phyloP scores from a whole-genome alignment of 1,140 invertebrate genomes.

The Microplitis mediator region DNA sequence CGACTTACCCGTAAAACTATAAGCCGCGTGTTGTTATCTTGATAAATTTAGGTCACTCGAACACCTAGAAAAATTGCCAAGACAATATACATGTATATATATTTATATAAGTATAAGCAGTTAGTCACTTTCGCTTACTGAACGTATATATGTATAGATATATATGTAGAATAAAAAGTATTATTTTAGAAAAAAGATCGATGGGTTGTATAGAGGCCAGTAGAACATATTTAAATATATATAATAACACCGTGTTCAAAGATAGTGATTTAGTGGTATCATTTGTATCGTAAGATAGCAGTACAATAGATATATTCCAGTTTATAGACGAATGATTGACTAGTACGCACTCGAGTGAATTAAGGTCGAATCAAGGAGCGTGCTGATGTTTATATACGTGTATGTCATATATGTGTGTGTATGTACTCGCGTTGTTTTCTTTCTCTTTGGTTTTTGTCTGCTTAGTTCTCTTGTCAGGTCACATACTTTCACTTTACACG shows the following conservation, averaged over 20 bases:
- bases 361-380: slow-evolving; percentile 10
- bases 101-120: not conserved
- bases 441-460: not conserved
- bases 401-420: not conserved
- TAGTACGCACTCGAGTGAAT: slow-evolving; percentile 22
- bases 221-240: not conserved
- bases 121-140: slow-evolving; percentile 7
- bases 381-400: not conserved
- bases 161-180: too few species aligned
- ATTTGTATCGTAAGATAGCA: too few species aligned
- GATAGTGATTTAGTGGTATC: too few species aligned
- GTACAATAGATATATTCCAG: too few species aligned
- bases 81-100: not conserved
- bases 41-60: not conserved
- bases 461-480: not conserved
- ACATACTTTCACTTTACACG: slow-evolving; percentile 4
- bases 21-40: not conserved
- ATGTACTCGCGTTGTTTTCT: not conserved
- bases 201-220: not conserved
- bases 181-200: not conserved
- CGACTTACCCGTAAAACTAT: not conserved
- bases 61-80: not conserved
- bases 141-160: too few species aligned
- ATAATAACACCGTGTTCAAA: too few species aligned
- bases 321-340: slow-evolving; percentile 4